These are phyloP conservation scores for Hydrozoanthus tunicans DNA, from an alignment of 64 coral and sea anemone species.

Conservation along the genomic window DNA sequence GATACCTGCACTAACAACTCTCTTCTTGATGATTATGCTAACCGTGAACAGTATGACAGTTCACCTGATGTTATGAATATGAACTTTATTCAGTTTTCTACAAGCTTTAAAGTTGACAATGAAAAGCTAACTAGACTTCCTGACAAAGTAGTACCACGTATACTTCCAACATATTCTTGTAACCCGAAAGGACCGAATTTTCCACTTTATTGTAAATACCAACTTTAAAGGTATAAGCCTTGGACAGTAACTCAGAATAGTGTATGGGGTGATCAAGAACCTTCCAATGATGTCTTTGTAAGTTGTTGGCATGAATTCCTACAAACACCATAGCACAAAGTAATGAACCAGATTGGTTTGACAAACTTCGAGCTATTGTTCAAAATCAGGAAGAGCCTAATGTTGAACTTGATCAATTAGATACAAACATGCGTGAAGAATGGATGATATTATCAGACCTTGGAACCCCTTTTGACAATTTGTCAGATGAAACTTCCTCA, in stretches of 20 bases:
- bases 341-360: slow-evolving; percentile 33
- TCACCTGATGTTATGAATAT: neutral
- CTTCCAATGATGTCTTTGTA: neutral
- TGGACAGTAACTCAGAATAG: slow-evolving; percentile 8
- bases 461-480: slow-evolving; percentile 3
- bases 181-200: slow-evolving; percentile 18
- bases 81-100: slow-evolving; percentile 33
- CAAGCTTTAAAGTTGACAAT: slow-evolving; percentile 31
- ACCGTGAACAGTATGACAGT: slow-evolving; percentile 11
- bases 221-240: slow-evolving; percentile 33
- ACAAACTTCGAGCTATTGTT: slow-evolving; percentile 28
- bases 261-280: slow-evolving; percentile 16
- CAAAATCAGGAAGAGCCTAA: slow-evolving; percentile 28
- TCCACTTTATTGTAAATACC: slow-evolving; percentile 34
- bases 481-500: neutral
- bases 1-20: slow-evolving; percentile 28
- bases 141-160: slow-evolving; percentile 18
- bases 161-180: slow-evolving; percentile 10
- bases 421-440: slow-evolving; percentile 20
- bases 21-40: slow-evolving; percentile 13
- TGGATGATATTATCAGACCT: slow-evolving; percentile 26
- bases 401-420: slow-evolving; percentile 3
- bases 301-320: slow-evolving; percentile 15
- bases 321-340: slow-evolving; percentile 24
- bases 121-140: neutral